A percentile compares a stretch with the other conserved stretches of the same genome.
Conservation (phyloP, 2,797 vertebrate species). For the Scyliorhinus canicula region DNA sequence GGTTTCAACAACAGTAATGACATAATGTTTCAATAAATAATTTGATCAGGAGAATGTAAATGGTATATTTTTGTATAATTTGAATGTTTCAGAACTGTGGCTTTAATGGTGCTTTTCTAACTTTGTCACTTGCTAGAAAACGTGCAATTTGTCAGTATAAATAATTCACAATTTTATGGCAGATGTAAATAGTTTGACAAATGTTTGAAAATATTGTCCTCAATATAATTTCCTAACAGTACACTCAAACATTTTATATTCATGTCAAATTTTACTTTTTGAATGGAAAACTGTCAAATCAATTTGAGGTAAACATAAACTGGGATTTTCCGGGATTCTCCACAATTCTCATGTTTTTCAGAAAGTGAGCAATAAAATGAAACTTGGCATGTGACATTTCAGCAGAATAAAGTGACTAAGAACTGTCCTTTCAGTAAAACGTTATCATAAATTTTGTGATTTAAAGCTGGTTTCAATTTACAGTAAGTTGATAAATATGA, state of each 20-base stretch:
- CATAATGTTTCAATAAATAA: slow-evolving; percentile 28
- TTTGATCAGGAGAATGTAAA: slow-evolving; percentile 19
- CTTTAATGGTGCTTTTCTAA: slow-evolving; percentile 33
- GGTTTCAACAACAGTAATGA: not conserved
- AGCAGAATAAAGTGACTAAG: not conserved
- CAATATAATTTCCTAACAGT: slow-evolving; percentile 18
- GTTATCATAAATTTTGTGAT: not conserved
- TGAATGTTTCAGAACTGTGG: not conserved
- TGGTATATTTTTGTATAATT: slow-evolving; percentile 24
- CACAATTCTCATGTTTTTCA: not conserved
- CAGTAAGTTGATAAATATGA: not conserved
- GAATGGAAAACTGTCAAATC: not conserved
- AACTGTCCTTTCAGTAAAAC: not conserved
- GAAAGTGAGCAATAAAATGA: not conserved
- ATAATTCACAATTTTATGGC: not conserved
- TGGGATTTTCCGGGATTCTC: not conserved
- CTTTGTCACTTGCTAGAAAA: slow-evolving; percentile 2
- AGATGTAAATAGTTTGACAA: not conserved
- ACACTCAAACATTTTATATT: not conserved
- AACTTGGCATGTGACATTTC: not conserved
- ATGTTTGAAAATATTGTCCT: slow-evolving; percentile 7
- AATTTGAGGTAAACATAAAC: not conserved
- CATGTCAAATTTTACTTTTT: not conserved
- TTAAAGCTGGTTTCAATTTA: not conserved
- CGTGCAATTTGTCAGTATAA: not conserved